Conservation (phyloP, 2,888 invertebrate species). For the Epirrhoe alternata region DNA sequence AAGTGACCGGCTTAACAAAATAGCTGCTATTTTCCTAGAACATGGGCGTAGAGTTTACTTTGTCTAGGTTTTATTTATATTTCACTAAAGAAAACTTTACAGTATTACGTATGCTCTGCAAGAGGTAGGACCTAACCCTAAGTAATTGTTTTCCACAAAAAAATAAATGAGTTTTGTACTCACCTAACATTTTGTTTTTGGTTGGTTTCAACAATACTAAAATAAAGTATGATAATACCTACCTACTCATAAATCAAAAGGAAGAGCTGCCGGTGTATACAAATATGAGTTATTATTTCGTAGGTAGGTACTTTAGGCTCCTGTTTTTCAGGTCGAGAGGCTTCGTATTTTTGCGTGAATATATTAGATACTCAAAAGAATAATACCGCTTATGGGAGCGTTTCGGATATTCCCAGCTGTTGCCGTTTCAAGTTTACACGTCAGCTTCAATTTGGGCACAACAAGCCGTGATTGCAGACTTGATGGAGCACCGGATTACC, state of each 20-base stretch:
- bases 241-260: not conserved
- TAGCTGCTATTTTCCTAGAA: slow-evolving; percentile 31
- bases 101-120: not conserved
- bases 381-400: not conserved
- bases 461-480: slow-evolving; percentile 53
- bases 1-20: slow-evolving; percentile 34
- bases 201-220: not conserved
- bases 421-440: slow-evolving; percentile 5
- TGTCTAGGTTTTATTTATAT: slow-evolving; percentile 19
- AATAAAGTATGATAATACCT: not conserved
- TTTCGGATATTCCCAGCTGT: slow-evolving; percentile 7
- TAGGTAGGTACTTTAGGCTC: not conserved
- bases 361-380: not conserved
- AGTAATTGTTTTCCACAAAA: not conserved
- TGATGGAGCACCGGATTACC: slow-evolving; percentile 53
- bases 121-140: no score
- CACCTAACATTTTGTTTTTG: not conserved
- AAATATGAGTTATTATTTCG: not conserved
- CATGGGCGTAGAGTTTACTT: slow-evolving; percentile 25
- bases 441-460: slow-evolving; percentile 51
- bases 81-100: slow-evolving; percentile 2
- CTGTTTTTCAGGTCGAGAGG: not conserved
- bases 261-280: not conserved
- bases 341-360: not conserved
- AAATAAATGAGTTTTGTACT: not conserved